Evolutionary conservation across 2,888 invertebrate genomes (phyloP).

Genomic region (Leptodirus hochenwartii): DNA sequence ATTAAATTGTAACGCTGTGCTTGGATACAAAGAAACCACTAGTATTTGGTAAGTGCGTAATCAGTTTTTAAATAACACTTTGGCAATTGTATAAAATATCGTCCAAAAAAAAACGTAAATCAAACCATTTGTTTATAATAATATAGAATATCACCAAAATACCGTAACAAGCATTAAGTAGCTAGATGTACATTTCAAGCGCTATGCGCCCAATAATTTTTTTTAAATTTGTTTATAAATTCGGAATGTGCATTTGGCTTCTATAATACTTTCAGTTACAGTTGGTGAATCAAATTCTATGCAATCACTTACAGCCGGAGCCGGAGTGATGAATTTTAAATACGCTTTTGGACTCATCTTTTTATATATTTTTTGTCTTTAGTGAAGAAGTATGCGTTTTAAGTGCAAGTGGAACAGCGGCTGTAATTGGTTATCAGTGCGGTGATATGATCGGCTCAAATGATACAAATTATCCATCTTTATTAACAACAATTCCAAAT

Average conservation of each 20-base stretch:
- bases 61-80: slow-evolving; percentile 20
- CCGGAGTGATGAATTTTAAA: no score
- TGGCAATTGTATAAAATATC: no score
- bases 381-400: slow-evolving; percentile 92
- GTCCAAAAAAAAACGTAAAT: slow-evolving; percentile 37
- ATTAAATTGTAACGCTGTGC: slow-evolving; percentile 81
- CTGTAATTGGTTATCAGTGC: slow-evolving; percentile 46
- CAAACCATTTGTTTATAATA: no score
- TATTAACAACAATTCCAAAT: slow-evolving; percentile 16
- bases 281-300: no score
- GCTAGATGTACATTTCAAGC: not conserved
- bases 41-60: slow-evolving; percentile 59
- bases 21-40: slow-evolving; percentile 85
- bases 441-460: no score
- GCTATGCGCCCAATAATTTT: no score
- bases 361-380: slow-evolving; percentile 14
- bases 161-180: not conserved
- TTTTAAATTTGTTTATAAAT: no score
- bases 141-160: not conserved
- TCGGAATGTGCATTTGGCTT: no score
- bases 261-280: no score
- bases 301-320: slow-evolving; percentile 5
- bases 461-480: no score
- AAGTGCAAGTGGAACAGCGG: slow-evolving; percentile 88
- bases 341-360: no score